Percentiles rank a stretch among this genome's conserved stretches.
Evolutionary conservation across 2,113 vertebrate species (phyloP).

Genomic region (Pontoporia blainvillei): DNA sequence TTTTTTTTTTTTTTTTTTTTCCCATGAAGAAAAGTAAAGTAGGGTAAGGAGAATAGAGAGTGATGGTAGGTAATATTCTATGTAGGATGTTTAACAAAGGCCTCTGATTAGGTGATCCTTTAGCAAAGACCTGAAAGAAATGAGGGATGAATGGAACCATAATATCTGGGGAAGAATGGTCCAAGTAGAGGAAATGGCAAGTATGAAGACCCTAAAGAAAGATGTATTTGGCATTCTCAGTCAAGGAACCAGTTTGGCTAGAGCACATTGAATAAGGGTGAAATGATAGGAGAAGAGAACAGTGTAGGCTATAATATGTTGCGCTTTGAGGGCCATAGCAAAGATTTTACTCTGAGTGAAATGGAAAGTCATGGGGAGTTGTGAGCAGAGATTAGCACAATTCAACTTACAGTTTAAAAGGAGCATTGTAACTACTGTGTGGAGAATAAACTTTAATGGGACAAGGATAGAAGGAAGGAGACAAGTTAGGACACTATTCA

Average conservation of each 20-base stretch:
- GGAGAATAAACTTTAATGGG: background rate
- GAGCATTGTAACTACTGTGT: background rate
- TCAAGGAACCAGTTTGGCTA: background rate
- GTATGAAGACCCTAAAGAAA: background rate
- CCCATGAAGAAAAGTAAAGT: background rate
- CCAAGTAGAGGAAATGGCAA: background rate
- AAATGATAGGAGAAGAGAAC: background rate
- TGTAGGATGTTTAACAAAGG: background rate
- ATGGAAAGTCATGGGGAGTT: background rate
- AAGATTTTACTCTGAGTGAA: background rate
- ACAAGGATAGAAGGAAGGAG: background rate
- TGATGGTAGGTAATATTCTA: background rate
- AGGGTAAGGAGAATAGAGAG: background rate
- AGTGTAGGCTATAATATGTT: background rate
- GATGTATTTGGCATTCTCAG: background rate
- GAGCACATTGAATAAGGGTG: background rate
- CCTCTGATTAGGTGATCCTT: background rate
- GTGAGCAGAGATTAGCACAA: background rate
- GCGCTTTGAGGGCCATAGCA: background rate
- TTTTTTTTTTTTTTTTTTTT: background rate
- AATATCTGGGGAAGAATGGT: background rate
- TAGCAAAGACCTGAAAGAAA: slow-evolving; percentile 33
- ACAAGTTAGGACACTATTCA: background rate
- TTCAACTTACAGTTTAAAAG: background rate
- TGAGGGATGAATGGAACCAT: background rate